Base-by-base conservation (phyloP, 2,888 invertebrate genomes). In the Sabatieria punctata region DNA sequence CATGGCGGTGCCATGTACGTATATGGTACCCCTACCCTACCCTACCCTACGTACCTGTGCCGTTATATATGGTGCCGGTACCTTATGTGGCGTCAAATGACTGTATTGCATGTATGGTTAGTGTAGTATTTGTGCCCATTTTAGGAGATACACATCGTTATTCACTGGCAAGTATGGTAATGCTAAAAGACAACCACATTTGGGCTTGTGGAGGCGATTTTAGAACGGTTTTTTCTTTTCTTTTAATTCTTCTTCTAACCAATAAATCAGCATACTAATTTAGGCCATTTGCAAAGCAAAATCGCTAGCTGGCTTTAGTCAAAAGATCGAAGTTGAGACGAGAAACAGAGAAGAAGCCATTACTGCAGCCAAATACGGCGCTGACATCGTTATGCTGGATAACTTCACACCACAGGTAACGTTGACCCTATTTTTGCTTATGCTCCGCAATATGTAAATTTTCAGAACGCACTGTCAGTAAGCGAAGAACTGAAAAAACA, bases 121-220 rank as follows among this genome's bases (percentile, higher is more conserved):
- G n/a, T n/a, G 15, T 15, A 8, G 8, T 11, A 30, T 30, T 30
- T 11, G 8, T 8, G 30, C 8, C 15, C 30, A 19, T 15, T 4
- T 4, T 15, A 36, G 36, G 36, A 4, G 60, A 63, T 13, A 64
- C 65, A 1, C 69, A 70, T 56, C 55, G 70, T 15, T 64, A 65
- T 48, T 68, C 69, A 50, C 52, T 70, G 39, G 68, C 68, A 0
- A 61, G 65, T 11, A 66, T 69, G 69, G 60, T 69, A 2, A 70
- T 70, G 69, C 54, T 70, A 43, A 70, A 70, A 53, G 70, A 70
- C 51, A 70, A 70, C 52, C 70, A 70, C 53, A 63, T 70, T 22
- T 62, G 64, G 61, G 59, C 67, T 1, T 41, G 41, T 26, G 63
- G 63, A 22, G 68, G 68, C 6, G 64, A 62, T 44, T 60, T 68